Percentiles rank a stretch among this genome's conserved stretches.
Conservation (phyloP, 2,888 invertebrate genomes). For the Dichetophora obliterata region DNA sequence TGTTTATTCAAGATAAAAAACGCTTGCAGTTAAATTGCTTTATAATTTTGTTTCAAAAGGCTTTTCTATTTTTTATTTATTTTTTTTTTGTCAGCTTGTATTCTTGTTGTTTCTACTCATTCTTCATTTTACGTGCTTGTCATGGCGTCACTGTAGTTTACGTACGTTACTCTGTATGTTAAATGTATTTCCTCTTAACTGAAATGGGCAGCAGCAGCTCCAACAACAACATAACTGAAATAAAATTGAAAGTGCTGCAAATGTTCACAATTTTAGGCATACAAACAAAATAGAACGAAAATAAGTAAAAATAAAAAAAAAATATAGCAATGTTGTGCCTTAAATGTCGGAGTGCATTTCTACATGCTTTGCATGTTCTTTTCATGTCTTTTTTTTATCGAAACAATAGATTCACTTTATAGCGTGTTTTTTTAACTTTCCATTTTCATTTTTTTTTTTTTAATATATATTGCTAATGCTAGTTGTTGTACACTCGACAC, state of each 20-base stretch:
- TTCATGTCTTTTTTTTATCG: not conserved
- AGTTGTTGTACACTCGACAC: not conserved
- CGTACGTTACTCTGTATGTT: not conserved
- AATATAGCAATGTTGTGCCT: conserved; percentile 6
- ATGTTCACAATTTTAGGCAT: conserved; percentile 25
- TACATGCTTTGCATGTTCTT: not conserved
- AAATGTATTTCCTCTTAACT: conserved; percentile 10
- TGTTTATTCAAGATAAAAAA: not conserved
- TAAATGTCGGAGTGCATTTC: not conserved
- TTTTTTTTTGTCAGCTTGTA: not conserved
- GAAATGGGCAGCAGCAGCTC: not conserved
- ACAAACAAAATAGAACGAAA: not conserved
- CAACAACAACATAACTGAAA: not conserved
- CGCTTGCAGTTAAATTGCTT: conserved; percentile 21
- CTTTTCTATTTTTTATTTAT: not conserved
- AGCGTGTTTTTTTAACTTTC: not conserved
- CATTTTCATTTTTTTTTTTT: not conserved
- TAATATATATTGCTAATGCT: not conserved
- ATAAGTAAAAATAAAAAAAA: not conserved
- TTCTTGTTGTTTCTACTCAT: not conserved
- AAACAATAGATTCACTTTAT: not conserved
- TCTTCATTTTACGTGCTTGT: conserved; percentile 11
- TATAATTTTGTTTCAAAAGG: conserved; percentile 7
- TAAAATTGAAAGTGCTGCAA: conserved; percentile 31
- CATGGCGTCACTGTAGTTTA: not conserved